phyloP scores from a whole-genome alignment of 2,888 invertebrate species.

The Quadroppia sp. region DNA sequence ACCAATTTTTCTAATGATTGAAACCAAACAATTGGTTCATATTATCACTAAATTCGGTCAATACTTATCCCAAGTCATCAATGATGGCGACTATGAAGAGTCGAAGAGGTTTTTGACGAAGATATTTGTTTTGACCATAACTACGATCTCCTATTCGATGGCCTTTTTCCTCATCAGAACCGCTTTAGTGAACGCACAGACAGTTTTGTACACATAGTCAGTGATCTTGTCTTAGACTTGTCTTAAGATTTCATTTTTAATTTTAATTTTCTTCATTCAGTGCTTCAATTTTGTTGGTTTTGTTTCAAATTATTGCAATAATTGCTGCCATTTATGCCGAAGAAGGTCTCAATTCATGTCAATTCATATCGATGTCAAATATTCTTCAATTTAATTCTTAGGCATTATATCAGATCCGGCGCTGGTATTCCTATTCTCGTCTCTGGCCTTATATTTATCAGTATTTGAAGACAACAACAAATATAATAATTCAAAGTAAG shows the following conservation, averaged over 20 bases:
- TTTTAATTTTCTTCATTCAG: not conserved
- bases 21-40: not conserved
- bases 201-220: constrained; percentile 6
- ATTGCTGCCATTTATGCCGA: not conserved
- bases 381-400: no score
- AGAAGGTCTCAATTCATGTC: constrained; percentile 23
- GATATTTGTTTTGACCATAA: not conserved
- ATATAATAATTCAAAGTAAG: constrained; percentile 17
- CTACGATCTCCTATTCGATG: not conserved
- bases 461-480: constrained; percentile 14
- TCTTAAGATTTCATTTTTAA: no score
- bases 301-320: not conserved
- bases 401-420: constrained; percentile 22
- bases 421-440: constrained; percentile 13
- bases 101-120: not conserved
- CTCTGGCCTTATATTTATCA: constrained; percentile 7
- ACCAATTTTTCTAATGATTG: not conserved
- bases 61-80: not conserved
- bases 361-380: no score
- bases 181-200: not conserved
- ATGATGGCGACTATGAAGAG: not conserved
- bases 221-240: no score
- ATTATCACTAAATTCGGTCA: constrained; percentile 10
- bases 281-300: constrained; percentile 9
- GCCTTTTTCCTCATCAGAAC: constrained; percentile 1